phyloP scores from a whole-genome alignment of 2,113 vertebrate genomes.

The rat (Rattus norvegicus) region DNA sequence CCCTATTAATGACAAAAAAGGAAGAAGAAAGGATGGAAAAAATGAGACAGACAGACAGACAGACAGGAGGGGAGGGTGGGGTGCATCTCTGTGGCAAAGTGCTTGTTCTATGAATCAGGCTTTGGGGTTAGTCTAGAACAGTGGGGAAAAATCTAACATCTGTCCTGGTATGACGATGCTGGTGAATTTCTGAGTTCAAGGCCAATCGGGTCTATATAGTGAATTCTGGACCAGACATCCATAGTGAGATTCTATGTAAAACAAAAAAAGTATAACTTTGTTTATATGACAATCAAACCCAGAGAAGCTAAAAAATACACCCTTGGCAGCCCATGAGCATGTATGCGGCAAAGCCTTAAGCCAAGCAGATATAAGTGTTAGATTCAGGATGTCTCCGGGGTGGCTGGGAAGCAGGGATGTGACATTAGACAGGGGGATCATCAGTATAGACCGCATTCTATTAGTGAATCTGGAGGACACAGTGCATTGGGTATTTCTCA shows the following conservation, averaged over 20 bases:
- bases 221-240: too few species aligned
- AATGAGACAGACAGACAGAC: not conserved
- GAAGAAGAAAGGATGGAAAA: not conserved
- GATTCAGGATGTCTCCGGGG: too few species aligned
- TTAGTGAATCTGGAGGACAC: too few species aligned
- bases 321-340: fast-evolving
- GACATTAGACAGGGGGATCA: too few species aligned
- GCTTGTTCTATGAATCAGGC: not conserved
- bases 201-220: not conserved
- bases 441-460: not conserved
- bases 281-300: not conserved
- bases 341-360: not conserved
- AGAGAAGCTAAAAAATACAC: not conserved
- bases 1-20: not conserved
- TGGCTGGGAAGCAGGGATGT: not conserved
- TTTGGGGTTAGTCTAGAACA: not conserved
- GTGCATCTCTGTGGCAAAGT: not conserved
- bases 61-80: too few species aligned
- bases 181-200: not conserved
- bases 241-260: too few species aligned
- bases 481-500: not conserved
- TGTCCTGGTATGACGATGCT: too few species aligned
- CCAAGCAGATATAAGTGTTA: not conserved
- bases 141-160: not conserved
- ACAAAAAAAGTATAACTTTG: not conserved